Base-by-base conservation (phyloP, 2,888 invertebrate genomes). In the Penaeus monodon region DNA sequence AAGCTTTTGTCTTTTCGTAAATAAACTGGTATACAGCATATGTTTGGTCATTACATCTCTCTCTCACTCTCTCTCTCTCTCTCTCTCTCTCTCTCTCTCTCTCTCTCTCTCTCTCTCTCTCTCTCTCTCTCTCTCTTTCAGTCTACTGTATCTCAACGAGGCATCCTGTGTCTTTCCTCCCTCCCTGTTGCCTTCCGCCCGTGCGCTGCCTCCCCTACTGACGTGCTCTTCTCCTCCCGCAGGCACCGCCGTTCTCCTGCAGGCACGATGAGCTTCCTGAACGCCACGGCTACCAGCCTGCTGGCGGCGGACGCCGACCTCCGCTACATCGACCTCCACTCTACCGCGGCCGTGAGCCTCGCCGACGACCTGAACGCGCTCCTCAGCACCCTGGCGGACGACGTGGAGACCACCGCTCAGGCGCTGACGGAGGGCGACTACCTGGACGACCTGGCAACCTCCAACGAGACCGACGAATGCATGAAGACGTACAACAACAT, bases 41-140 rank as follows among this genome's bases (percentile, higher is more conserved):
- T n/a, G n/a, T n/a, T n/a, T n/a, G n/a, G n/a, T n/a, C n/a, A n/a
- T n/a, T n/a, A n/a, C n/a, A n/a, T 49, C 49, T 49, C 49, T 49
- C 49, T 49, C 49, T 49, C 49, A 4, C 20, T 24, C 20, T 20
- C 76, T 76, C 76, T 44, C 38, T 29, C 76, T 44, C 33, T 76
- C 44, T n/a, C 38, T 49, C 44, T 44, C n/a, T 76, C 24, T 49
- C 24, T 76, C 49, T 76, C 76, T 76, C 76, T 76, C 76, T 76
- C 49, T 76, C 76, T 76, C 77, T 77, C 77, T 77, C 77, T 49
- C 77, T 49, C 77, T 77, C 77, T 77, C n/a, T 77, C 77, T 77
- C 22, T 49, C 77, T 49, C 49, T 77, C 77, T 44, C n/a, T 44
- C 38, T 24, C 4, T 44, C 49, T 49, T 38, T 44, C n/a, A 20